phyloP scores from a whole-genome alignment of 2,797 vertebrate genomes.

The Squalus acanthias region DNA sequence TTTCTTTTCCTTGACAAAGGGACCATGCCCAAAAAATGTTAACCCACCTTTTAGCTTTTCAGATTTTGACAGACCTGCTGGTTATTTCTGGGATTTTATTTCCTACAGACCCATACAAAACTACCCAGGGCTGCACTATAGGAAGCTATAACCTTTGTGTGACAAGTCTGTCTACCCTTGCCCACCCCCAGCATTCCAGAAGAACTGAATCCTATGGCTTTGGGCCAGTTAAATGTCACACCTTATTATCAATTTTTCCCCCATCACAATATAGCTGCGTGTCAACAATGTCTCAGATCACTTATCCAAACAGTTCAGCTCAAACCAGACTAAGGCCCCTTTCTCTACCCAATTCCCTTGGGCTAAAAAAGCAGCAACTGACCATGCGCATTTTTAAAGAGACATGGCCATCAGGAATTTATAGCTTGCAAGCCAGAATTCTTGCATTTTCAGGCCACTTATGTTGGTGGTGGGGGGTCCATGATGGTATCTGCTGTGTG shows the following conservation, averaged over 20 bases:
- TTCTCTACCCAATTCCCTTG: neutral
- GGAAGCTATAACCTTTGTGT: neutral
- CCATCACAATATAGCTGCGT: neutral
- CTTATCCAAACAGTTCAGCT: neutral
- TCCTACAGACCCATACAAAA: neutral
- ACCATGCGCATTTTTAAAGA: neutral
- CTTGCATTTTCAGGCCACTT: neutral
- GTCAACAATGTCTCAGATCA: neutral
- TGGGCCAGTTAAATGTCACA: neutral
- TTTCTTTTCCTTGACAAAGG: no score
- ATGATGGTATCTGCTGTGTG: neutral
- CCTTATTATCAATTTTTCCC: neutral
- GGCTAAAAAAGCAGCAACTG: neutral
- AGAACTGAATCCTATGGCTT: neutral
- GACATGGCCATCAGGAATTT: neutral
- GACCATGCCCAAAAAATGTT: neutral
- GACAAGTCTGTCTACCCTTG: neutral
- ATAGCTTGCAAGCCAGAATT: neutral
- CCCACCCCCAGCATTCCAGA: neutral
- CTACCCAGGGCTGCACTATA: neutral
- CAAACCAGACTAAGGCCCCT: neutral
- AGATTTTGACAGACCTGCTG: neutral
- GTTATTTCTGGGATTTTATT: neutral
- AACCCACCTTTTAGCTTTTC: neutral
- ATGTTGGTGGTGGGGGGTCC: neutral